Percentiles rank a stretch among this genome's conserved stretches.
Evolutionary conservation across 1,140 invertebrate genomes (phyloP).

Genomic region (Pectinophora gossypiella): DNA sequence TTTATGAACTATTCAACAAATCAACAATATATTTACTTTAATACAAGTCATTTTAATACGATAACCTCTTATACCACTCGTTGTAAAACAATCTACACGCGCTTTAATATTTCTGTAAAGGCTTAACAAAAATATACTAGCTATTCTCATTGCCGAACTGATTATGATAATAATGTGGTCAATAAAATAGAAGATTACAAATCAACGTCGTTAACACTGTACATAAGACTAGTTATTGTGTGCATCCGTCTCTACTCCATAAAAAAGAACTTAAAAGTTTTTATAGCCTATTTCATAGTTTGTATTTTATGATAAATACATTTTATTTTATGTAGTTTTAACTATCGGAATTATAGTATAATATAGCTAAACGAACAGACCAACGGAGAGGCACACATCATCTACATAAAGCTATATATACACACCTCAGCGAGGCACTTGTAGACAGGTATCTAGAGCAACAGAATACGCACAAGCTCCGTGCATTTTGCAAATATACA

Average conservation of each 20-base stretch:
- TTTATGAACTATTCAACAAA: neutral
- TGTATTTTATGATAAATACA: neutral
- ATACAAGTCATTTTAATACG: too few relatives aligned
- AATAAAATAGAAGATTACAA: conserved; percentile 60
- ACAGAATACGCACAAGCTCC: too few relatives aligned
- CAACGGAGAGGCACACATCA: conserved; percentile 48
- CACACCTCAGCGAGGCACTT: conserved; percentile 49
- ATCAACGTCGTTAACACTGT: conserved; percentile 57
- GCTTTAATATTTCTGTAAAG: conserved; percentile 32
- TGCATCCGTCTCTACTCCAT: conserved; percentile 16
- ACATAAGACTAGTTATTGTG: conserved; percentile 57
- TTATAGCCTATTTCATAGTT: neutral
- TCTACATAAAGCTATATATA: conserved; percentile 62
- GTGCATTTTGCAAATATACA: too few relatives aligned
- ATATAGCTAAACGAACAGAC: conserved; percentile 9
- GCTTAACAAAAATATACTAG: conserved; percentile 66
- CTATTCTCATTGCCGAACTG: conserved; percentile 33
- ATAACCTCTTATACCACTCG: neutral
- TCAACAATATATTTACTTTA: too few relatives aligned
- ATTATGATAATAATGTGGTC: conserved; percentile 29
- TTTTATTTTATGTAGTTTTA: neutral
- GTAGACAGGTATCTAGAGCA: neutral
- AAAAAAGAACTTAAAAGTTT: neutral
- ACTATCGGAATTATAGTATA: neutral
- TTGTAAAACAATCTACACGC: neutral